Evolutionary conservation across 2,113 vertebrate species (phyloP), one percentile per base, ranked within the genome.

Genomic region (Oncorhynchus nerka): DNA sequence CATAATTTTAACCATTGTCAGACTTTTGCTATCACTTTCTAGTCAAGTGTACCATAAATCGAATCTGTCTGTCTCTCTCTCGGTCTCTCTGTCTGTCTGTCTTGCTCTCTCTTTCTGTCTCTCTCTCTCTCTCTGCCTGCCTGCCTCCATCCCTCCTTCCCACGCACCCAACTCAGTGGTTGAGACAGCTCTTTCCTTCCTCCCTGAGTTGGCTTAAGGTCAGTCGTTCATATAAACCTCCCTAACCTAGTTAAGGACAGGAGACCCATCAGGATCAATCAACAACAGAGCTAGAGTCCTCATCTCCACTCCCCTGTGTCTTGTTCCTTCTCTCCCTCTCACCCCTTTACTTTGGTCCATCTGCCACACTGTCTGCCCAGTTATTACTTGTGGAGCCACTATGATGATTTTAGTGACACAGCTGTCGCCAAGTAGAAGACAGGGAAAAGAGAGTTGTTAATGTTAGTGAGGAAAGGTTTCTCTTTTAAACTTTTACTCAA

Each of bases 401-500:
- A 68, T 79, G 59, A 83, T 62, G 22, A 77, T 8, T 67, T 71
- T 81, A 78, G 77, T 34, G 59, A 57, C 75, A 79, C 83, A 89
- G 85, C 83, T 88, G 86, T 82, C 83, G 39, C 20, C 13, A 16
- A 22, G 59, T 11, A 62, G 59, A 19, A 62, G 20, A 62, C 8
- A 62, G 16, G 55, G 20, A 57, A 20, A 62, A 57, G 1, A 57
- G 24, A 8, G 22, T 26, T 67, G 26, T 67, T 67, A 0, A 4
- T 30, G 13, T 15, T 11, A 24, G 3, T 1, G 6, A 68, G 30
- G 66, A 8, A 20, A 39, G 66, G 32, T 39, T n/a, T 68, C 61
- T 45, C 39, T 45, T 45, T 45, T 45, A 45, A 3, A 12, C 39
- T 45, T 45, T 45, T 3, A 11, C 39, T 11, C 39, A 45, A 45